Percentiles rank a stretch among this genome's conserved stretches.
Conservation (phyloP, 2,797 vertebrate species). For the Hipposideros larvatus region DNA sequence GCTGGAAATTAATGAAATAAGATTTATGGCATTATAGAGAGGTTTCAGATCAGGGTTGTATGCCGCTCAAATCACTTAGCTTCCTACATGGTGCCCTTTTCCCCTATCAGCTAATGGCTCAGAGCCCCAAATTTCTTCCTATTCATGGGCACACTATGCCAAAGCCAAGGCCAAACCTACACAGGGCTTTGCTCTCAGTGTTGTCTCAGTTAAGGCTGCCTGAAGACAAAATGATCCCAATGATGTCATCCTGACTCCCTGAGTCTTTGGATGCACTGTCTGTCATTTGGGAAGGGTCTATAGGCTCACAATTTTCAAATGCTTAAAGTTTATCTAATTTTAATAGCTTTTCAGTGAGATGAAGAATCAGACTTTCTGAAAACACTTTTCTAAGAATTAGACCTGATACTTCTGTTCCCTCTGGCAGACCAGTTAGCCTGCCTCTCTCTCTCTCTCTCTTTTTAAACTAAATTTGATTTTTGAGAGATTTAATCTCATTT, state of each 20-base stretch:
- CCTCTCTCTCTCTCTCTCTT: conserved; percentile 58
- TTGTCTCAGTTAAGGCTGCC: not conserved
- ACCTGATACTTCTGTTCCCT: conserved; percentile 62
- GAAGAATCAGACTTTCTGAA: conserved; percentile 51
- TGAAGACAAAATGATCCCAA: not conserved
- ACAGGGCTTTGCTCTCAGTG: not conserved
- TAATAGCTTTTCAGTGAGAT: conserved; percentile 45
- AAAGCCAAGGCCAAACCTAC: not conserved
- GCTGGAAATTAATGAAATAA: not conserved
- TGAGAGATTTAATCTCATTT: conserved; percentile 78
- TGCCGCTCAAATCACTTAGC: not conserved
- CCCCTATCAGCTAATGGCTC: not conserved
- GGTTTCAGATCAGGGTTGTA: not conserved
- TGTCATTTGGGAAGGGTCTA: conserved; percentile 29
- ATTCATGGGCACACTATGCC: not conserved
- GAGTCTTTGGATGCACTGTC: not conserved
- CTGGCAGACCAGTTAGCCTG: conserved; percentile 70
- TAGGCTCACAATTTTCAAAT: conserved; percentile 36
- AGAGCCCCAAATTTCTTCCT: not conserved
- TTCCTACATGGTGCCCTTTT: not conserved
- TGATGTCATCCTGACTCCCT: not conserved
- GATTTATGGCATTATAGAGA: not conserved
- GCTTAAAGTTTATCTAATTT: conserved; percentile 58
- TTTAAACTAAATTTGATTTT: conserved; percentile 78
- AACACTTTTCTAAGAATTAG: conserved; percentile 71